Percentiles rank a stretch among this genome's conserved stretches.
Conservation (phyloP, 2,113 vertebrate genomes). For the Sterna hirundo region DNA sequence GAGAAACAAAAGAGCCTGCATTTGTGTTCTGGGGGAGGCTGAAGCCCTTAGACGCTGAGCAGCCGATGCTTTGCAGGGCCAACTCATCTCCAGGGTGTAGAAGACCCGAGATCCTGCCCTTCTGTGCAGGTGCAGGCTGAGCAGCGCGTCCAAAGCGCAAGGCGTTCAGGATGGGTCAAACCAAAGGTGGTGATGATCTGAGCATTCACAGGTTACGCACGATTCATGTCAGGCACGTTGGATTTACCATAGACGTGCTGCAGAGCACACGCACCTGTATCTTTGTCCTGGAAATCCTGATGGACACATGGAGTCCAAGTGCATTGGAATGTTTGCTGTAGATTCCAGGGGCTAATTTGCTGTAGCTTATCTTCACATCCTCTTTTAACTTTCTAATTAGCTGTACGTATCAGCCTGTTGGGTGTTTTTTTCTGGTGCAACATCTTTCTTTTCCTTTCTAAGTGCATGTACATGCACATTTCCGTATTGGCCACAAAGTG, state of each 20-base stretch:
- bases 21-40: not conserved
- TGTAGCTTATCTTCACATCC: not conserved
- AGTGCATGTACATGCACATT: not conserved
- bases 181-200: fast-evolving
- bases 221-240: not conserved
- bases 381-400: not conserved
- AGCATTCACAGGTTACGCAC: not conserved
- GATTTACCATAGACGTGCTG: not conserved
- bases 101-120: not conserved
- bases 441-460: not conserved
- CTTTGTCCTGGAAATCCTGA: not conserved
- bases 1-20: not conserved
- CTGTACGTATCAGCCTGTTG: not conserved
- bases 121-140: not conserved
- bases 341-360: not conserved
- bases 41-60: not conserved
- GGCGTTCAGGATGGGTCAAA: too few relatives aligned
- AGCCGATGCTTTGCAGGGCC: not conserved
- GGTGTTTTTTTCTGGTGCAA: not conserved
- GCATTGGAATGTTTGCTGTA: not conserved
- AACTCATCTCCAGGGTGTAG: not conserved
- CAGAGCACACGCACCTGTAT: not conserved
- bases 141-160: not conserved
- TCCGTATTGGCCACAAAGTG: not conserved
- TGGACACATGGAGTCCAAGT: not conserved